Base-by-base conservation (phyloP, 2,797 vertebrate species). In the Macrochelys suwanniensis region DNA sequence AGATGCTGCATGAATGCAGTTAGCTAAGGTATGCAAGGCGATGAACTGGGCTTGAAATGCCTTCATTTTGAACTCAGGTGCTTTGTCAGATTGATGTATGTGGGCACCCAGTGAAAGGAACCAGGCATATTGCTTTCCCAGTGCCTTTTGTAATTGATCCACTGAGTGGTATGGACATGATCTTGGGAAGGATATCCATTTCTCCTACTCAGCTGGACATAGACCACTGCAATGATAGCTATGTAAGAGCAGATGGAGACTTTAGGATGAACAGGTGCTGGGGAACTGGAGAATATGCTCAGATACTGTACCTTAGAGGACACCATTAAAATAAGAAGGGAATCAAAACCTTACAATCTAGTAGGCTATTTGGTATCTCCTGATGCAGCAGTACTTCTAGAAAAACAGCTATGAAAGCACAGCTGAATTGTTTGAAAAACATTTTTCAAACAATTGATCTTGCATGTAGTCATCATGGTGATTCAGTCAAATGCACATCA, bases 381-480 rank as follows among this genome's bases (percentile, higher is more conserved):
- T n/a, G 78, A 91, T 61, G 78, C 68, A 88, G 51, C 85, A 84
- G 81, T 50, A 49, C 53, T 80, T 45, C 45, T 59, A 92, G 53
- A 61, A 47, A 80, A 77, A 28, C 37, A 19, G 50, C 25, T 49
- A 68, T 53, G 53, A 87, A 87, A 84, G 26, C 61, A 80, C 79
- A 87, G 68, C 10, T 76, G 80, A 92, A 84, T n/a, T n/a, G n/a
- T n/a, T n/a, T n/a, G n/a, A 42, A 87, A 65, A 86, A 33, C 80
- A 81, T 88, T 80, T 92, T 71, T 83, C 61, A 57, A 77, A 91
- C 80, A 76, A 79, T 65, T 83, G 74, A 74, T 80, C 84, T 80
- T 87, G 61, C 80, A 82, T 42, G 47, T 37, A 87, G 54, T 47
- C 42, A 53, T 49, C 28, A 83, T 89, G 57, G 78, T 89, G 57